phyloP scores from a whole-genome alignment of 2,113 vertebrate genomes.

The Mystacornis crossleyi region DNA sequence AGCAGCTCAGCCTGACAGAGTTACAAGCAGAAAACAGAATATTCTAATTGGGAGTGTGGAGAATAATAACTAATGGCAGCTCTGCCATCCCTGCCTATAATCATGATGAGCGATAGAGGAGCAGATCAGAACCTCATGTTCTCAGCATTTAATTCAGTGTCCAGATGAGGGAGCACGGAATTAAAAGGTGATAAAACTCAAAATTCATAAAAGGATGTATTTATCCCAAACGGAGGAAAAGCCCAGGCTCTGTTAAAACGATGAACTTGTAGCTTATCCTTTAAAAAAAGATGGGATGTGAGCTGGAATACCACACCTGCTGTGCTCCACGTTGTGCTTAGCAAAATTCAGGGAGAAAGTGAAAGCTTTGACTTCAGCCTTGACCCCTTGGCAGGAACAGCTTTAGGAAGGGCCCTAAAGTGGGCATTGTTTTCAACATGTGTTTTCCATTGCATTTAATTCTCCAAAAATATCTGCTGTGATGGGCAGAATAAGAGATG shows the following conservation, averaged over 20 bases:
- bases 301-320: neutral
- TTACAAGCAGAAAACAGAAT: neutral
- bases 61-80: slow-evolving; percentile 1
- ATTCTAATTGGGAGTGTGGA: neutral
- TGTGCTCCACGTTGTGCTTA: accelerated
- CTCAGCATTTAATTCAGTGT: neutral
- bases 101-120: neutral
- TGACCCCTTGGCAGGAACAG: neutral
- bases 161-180: neutral
- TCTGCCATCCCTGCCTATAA: neutral
- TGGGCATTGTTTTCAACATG: neutral
- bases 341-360: neutral
- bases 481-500: neutral
- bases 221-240: neutral
- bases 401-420: neutral
- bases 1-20: neutral
- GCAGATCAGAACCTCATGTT: neutral
- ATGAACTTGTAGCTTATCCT: neutral
- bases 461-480: neutral
- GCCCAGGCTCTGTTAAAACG: neutral
- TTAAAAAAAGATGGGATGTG: neutral
- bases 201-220: neutral
- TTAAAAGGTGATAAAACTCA: neutral
- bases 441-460: neutral
- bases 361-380: neutral